Percentiles rank a stretch among this genome's conserved stretches.
Conservation (phyloP, 53 echinoderm and acorn worm species). For the Astropecten irregularis region DNA sequence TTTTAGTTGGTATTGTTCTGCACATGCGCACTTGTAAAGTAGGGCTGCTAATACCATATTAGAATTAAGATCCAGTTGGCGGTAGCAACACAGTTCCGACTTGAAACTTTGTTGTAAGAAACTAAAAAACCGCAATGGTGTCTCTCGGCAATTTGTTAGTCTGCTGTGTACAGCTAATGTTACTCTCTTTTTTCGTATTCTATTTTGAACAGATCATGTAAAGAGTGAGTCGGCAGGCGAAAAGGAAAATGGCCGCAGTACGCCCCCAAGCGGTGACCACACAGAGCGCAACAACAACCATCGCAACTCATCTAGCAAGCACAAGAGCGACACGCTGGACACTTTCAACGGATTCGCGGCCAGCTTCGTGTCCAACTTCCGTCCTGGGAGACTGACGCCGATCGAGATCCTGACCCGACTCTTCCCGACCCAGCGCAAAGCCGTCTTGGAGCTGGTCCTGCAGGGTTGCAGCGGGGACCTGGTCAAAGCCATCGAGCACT, state of each 20-base stretch:
- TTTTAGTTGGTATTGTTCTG: too few species aligned
- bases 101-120: too few species aligned
- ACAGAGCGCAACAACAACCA: slow-evolving; percentile 63
- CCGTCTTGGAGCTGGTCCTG: slow-evolving; percentile 91
- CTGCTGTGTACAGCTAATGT: too few species aligned
- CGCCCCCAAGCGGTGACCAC: slow-evolving; percentile 71
- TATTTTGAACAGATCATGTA: too few species aligned
- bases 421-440: slow-evolving; percentile 90
- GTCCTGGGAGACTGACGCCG: slow-evolving; percentile 90
- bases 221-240: slow-evolving; percentile 51
- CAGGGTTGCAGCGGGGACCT: slow-evolving; percentile 98
- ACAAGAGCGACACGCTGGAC: slow-evolving; percentile 69
- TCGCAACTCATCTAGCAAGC: slow-evolving; percentile 40
- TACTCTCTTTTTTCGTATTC: too few species aligned
- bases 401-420: slow-evolving; percentile 91
- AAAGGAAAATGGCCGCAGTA: slow-evolving; percentile 78
- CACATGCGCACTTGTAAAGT: too few species aligned
- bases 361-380: slow-evolving; percentile 89
- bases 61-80: too few species aligned
- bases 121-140: too few species aligned
- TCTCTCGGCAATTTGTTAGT: too few species aligned
- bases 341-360: slow-evolving; percentile 90
- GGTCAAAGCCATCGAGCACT: slow-evolving; percentile 98
- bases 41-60: too few species aligned
- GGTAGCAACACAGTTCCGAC: too few species aligned